A percentile compares a stretch with the other conserved stretches of the same genome.
Evolutionary conservation across 2,113 vertebrate genomes (phyloP).

Genomic region (Mustela lutreola): DNA sequence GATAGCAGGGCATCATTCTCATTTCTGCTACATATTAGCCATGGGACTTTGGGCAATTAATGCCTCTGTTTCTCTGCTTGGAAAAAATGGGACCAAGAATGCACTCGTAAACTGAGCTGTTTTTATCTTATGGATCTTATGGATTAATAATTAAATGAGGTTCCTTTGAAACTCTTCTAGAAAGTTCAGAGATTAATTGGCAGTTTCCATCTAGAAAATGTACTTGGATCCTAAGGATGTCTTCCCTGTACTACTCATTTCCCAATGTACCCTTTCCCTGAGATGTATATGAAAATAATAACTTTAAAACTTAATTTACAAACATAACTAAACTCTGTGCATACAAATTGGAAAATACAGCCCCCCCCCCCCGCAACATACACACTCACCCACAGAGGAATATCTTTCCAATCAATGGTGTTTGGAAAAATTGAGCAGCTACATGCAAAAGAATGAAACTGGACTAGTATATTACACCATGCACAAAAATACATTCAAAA

Average conservation of each 20-base stretch:
- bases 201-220: neutral
- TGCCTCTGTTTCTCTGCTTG: neutral
- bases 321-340: neutral
- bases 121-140: conserved; percentile 3
- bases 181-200: neutral
- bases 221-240: neutral
- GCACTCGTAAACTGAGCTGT: neutral
- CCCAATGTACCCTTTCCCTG: neutral
- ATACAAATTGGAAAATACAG: neutral
- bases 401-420: neutral
- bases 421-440: neutral
- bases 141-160: neutral
- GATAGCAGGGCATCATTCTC: neutral
- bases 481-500: neutral
- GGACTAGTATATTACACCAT: neutral
- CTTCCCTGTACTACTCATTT: neutral
- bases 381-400: neutral
- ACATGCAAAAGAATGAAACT: neutral
- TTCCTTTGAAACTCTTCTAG: neutral
- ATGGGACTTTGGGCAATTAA: neutral
- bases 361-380: neutral
- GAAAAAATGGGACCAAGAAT: neutral
- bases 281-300: neutral
- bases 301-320: conserved; percentile 1
- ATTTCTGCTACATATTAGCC: neutral